Percentiles rank a stretch among this genome's conserved stretches.
These are phyloP conservation scores for Haliclona indistincta DNA, from an alignment of 37 sponge, comb jelly and placozoan species.

Conservation along the genomic window DNA sequence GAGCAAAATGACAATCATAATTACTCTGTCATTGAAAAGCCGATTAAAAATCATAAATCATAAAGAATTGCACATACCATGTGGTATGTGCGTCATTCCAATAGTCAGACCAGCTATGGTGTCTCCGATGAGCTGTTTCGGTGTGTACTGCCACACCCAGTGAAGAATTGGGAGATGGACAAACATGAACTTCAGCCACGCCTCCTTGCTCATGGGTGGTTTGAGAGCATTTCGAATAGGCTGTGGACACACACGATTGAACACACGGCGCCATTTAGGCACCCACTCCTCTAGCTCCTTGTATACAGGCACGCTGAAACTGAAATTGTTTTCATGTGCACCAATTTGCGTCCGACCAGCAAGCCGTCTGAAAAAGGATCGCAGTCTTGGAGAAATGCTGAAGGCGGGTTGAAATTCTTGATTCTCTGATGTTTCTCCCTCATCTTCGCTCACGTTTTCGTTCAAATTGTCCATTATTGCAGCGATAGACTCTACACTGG, in stretches of 20 bases:
- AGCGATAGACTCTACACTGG: too few relatives aligned
- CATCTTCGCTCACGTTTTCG: too few relatives aligned
- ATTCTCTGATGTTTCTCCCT: too few relatives aligned
- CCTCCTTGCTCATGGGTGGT: conserved; percentile 40
- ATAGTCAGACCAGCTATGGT: conserved; percentile 74
- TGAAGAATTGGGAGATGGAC: conserved; percentile 66
- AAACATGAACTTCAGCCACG: conserved; percentile 56
- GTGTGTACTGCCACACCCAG: conserved; percentile 64
- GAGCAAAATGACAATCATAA: too few relatives aligned
- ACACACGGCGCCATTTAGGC: not conserved
- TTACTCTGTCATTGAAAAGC: too few relatives aligned
- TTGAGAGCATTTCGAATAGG: conserved; percentile 59
- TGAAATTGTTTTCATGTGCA: too few relatives aligned
- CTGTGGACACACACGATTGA: conserved; percentile 42
- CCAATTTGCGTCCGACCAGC: too few relatives aligned
- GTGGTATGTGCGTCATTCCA: conserved; percentile 79
- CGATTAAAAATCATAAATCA: too few relatives aligned
- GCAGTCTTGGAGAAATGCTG: too few relatives aligned
- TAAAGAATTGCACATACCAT: conserved; percentile 50
- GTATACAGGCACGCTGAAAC: conserved; percentile 28
- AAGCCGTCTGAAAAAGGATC: too few relatives aligned
- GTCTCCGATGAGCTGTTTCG: conserved; percentile 62
- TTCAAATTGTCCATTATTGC: too few relatives aligned
- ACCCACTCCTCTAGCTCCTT: conserved; percentile 16
- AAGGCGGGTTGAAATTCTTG: too few relatives aligned